These are phyloP conservation scores for Cataglyphis altisquamis DNA, from an alignment of 2,888 invertebrate genomes.

Conservation along the genomic window DNA sequence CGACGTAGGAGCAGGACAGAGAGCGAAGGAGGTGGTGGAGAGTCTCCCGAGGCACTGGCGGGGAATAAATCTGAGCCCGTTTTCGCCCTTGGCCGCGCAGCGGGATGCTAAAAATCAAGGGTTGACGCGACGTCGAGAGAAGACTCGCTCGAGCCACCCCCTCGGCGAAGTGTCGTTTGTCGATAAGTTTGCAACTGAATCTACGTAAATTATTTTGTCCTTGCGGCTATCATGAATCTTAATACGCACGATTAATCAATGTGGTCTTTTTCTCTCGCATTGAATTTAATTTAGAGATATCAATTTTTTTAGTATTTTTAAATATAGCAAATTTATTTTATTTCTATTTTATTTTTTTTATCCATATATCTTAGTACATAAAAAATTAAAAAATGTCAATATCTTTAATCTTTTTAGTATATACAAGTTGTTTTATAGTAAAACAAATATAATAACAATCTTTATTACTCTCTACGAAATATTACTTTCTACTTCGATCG, in stretches of 20 bases:
- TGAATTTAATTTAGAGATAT: slow-evolving; percentile 3
- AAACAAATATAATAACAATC: not conserved
- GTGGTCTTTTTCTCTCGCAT: not conserved
- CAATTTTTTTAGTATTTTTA: not conserved
- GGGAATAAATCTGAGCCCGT: slow-evolving; percentile 85
- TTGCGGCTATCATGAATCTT: slow-evolving; percentile 11
- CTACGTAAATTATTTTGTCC: slow-evolving; percentile 42
- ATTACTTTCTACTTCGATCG: not conserved
- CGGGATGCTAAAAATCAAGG: slow-evolving; percentile 83
- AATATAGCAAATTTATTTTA: not conserved
- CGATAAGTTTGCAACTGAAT: slow-evolving; percentile 63
- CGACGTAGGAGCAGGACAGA: slow-evolving; percentile 77
- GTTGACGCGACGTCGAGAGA: slow-evolving; percentile 75
- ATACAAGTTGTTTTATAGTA: not conserved
- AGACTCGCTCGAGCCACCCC: slow-evolving; percentile 68
- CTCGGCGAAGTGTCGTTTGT: slow-evolving; percentile 61
- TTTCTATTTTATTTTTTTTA: not conserved
- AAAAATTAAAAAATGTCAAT: not conserved
- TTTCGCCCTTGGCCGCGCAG: slow-evolving; percentile 79
- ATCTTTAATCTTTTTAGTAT: not conserved
- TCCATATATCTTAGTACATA: not conserved
- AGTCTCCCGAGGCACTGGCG: slow-evolving; percentile 82
- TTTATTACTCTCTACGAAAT: not conserved
- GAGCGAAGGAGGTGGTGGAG: slow-evolving; percentile 72
- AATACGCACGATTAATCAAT: not conserved